Base-by-base conservation (phyloP, 1,140 invertebrate genomes). In the Drosophila nannoptera region DNA sequence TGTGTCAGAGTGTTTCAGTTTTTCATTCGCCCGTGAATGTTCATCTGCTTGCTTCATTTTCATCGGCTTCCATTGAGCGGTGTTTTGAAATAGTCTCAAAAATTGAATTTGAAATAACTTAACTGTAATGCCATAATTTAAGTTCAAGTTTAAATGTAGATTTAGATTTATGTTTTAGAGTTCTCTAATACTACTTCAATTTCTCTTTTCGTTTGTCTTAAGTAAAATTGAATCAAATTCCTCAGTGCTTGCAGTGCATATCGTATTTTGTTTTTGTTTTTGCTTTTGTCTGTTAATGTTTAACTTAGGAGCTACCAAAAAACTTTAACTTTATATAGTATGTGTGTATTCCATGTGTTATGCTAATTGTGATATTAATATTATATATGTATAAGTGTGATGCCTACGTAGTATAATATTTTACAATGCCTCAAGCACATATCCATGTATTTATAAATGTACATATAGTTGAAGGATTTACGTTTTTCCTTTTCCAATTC, bases 161-260 rank as follows among this genome's bases (percentile, higher is more conserved):
- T 38, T 29, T 31, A 8, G 2, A 8, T 33, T 50, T 6, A 31
- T 31, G n/a, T 49, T 55, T 14, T 14, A 7, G 2, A 7, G 6
- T 43, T 43, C 14, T 43, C 12, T 40, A 58, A 49, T 53, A 5
- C 73, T 82, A 77, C 75, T 82, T 81, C 69, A 82, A 77, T 82
- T 84, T 86, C 73, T 62, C 76, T 74, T 84, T 76, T 84, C 69
- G 45, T 83, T 80, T 72, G 67, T 75, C 73, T 81, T 86, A 86
- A 84, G 87, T 88, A 88, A 87, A 88, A 88, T 89, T 88, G 84
- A 89, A 89, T 89, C 87, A 89, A 89, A 89, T 89, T 89, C 87
- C 87, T 89, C 87, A 89, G 87, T 89, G 87, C 87, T 89, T 89
- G 87, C 87, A 89, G 87, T 89, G 87, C 87, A 84, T 84, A 87